Evolutionary conservation across 2,797 vertebrate species (phyloP), one percentile per base, ranked within the genome.

Genomic region (Chiroxiphia lanceolata): DNA sequence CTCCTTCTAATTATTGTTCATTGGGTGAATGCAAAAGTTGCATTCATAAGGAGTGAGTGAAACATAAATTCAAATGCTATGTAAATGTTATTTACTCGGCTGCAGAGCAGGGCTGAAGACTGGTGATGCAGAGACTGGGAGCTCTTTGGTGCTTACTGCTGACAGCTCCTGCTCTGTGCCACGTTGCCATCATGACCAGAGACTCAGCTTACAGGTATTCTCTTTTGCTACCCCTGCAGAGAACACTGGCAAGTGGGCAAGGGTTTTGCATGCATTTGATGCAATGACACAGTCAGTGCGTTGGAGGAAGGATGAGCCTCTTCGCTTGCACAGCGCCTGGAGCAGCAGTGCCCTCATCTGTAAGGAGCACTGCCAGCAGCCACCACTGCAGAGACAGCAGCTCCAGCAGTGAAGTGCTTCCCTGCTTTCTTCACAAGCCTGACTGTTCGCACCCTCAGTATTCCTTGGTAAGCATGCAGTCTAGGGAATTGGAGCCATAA

Each of bases 141-240:
- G 3, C 19, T 40, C 33, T 10, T 26, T 0, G 0, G 26, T 34
- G 27, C 22, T 65, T 29, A 4, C 8, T 40, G 13, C 51, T 38
- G 33, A 34, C 17, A 69, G 31, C 23, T 31, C 10, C 48, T 51
- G 14, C 50, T 65, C 23, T 65, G 45, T 68, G 54, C 42, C 61
- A 22, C 13, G 1, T 10, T 51, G 53, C 65, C 42, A 20, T 14
- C 45, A 19, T 0, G 3, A 90, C 12, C 27, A 15, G 22, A 44
- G 29, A 15, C 45, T 40, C 15, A 22, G 33, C 29, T 79, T 9
- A 45, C 5, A 3, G 7, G 23, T 26, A 26, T 26, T 33, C 19
- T 51, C 53, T 69, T 44, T 51, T 51, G 34, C 31, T 89, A 54
- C 19, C 29, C 10, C 33, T 54, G 57, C 13, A 44, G 65, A 85